phyloP scores from a whole-genome alignment of 2,797 vertebrate species.

The Hipposideros larvatus region DNA sequence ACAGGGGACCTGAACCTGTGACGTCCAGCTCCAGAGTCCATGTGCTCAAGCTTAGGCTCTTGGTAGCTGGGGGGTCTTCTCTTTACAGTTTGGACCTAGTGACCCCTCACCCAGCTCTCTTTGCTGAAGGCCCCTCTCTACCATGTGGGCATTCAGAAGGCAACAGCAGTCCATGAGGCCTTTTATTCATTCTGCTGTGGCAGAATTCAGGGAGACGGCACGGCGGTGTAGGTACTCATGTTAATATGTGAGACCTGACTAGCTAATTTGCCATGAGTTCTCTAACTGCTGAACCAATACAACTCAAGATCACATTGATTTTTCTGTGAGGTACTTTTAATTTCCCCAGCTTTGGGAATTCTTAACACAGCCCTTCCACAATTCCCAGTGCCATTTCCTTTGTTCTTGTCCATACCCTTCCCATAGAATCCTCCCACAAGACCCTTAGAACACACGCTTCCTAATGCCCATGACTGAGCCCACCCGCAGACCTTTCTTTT shows the following conservation, averaged over 20 bases:
- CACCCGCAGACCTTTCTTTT: background rate
- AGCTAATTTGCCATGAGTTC: background rate
- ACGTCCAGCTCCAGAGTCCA: background rate
- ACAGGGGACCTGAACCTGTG: background rate
- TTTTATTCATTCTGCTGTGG: background rate
- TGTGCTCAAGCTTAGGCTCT: background rate
- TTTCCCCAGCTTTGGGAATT: background rate
- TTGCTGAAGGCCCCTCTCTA: background rate
- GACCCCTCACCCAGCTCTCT: accelerated
- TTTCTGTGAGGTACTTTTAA: background rate
- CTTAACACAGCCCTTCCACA: background rate
- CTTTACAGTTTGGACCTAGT: background rate
- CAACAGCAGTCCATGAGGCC: accelerated
- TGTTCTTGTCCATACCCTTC: background rate
- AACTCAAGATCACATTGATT: background rate
- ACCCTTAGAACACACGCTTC: background rate
- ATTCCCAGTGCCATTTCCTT: background rate
- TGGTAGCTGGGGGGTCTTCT: background rate
- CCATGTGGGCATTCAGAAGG: background rate
- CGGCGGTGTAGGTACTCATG: no score
- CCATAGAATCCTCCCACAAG: background rate
- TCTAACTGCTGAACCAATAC: background rate
- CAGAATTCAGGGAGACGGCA: background rate
- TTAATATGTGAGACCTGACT: background rate
- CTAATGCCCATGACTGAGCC: background rate